A percentile compares a stretch with the other conserved stretches of the same genome.
Evolutionary conservation across 2,888 invertebrate species (phyloP).

Genomic region (Gerris lacustris): DNA sequence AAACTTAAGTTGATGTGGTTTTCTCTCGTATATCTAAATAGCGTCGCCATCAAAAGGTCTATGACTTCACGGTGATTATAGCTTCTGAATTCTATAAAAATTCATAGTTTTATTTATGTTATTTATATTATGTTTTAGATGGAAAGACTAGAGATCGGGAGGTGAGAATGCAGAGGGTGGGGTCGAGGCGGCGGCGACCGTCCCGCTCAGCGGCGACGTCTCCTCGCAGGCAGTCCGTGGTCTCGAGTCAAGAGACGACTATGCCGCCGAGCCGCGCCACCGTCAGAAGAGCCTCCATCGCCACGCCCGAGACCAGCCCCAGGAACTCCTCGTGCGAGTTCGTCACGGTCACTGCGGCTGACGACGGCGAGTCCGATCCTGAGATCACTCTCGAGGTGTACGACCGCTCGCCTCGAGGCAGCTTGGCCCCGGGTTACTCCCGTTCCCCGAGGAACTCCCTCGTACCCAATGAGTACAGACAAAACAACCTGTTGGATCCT

Average conservation of each 20-base stretch:
- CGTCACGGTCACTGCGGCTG: constrained; percentile 31
- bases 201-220: constrained; percentile 54
- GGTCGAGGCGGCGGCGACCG: constrained; percentile 52
- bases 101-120: too few relatives aligned
- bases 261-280: constrained; percentile 33
- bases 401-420: constrained; percentile 41
- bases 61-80: too few relatives aligned
- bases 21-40: too few relatives aligned
- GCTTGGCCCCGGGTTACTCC: constrained; percentile 42
- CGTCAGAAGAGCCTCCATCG: constrained; percentile 32
- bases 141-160: constrained; percentile 21
- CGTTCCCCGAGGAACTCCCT: constrained; percentile 41
- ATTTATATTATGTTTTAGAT: constrained; percentile 20
- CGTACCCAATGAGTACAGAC: constrained; percentile 38
- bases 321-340: constrained; percentile 21
- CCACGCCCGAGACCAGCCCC: constrained; percentile 26
- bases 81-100: too few relatives aligned
- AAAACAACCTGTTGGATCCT: constrained; percentile 38
- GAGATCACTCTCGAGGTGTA: constrained; percentile 37
- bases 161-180: constrained; percentile 50
- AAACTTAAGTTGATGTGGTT: too few relatives aligned
- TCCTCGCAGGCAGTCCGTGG: constrained; percentile 40
- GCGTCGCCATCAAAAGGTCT: too few relatives aligned
- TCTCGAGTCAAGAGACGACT: constrained; percentile 13
- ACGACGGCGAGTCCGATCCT: constrained; percentile 42